Percentiles rank a stretch among this genome's conserved stretches.
Conservation (phyloP, 2,113 vertebrate species). For the Erinaceus europaeus region DNA sequence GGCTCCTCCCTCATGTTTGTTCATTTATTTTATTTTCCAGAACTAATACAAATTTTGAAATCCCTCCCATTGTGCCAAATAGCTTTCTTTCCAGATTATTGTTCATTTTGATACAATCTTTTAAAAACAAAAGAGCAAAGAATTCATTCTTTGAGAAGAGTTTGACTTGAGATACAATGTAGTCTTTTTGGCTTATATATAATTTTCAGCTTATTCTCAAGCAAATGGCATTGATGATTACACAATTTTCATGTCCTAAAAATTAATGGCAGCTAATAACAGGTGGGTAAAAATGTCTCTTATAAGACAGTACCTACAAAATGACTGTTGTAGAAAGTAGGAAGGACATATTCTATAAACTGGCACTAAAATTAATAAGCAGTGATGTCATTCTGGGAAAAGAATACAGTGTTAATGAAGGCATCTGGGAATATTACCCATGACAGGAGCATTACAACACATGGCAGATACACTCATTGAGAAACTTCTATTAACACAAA, state of each 20-base stretch:
- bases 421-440: slow-evolving; percentile 1
- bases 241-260: slow-evolving; percentile 44
- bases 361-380: slow-evolving; percentile 30
- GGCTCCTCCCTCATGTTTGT: background rate
- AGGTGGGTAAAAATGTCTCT: slow-evolving; percentile 47
- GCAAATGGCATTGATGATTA: slow-evolving; percentile 29
- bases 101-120: background rate
- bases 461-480: slow-evolving; percentile 42
- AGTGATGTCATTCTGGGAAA: background rate
- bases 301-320: background rate
- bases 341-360: background rate
- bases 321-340: slow-evolving; percentile 26
- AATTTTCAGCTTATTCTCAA: slow-evolving; percentile 16
- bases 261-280: slow-evolving; percentile 45
- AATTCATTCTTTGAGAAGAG: slow-evolving; percentile 7
- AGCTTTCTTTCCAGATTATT: slow-evolving; percentile 16
- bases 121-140: background rate
- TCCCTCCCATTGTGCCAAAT: background rate
- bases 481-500: slow-evolving; percentile 15
- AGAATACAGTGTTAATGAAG: slow-evolving; percentile 6
- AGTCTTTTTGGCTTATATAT: background rate
- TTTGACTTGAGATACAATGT: background rate
- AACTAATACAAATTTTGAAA: background rate
- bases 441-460: background rate
- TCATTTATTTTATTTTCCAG: background rate